Percentiles rank a stretch among this genome's conserved stretches.
Evolutionary conservation across 2,888 invertebrate species (phyloP).

Genomic region (Adelognathus sp.): DNA sequence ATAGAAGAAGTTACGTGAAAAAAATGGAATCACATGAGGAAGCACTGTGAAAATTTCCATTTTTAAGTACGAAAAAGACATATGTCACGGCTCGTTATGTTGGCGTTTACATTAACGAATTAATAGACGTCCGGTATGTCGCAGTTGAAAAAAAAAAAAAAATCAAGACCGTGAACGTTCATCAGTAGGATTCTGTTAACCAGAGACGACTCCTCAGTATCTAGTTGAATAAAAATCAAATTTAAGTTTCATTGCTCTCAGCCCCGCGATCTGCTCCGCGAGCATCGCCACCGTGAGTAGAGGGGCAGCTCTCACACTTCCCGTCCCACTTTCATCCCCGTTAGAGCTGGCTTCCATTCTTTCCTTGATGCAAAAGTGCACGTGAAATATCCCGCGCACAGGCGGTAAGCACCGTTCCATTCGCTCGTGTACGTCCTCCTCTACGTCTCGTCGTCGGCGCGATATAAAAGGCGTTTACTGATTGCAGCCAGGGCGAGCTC

Average conservation of each 20-base stretch:
- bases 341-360: slow-evolving; percentile 32
- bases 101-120: no score
- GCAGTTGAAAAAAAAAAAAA: no score
- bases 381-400: slow-evolving; percentile 31
- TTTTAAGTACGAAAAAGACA: no score
- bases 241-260: neutral
- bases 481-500: slow-evolving; percentile 43
- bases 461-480: slow-evolving; percentile 55
- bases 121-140: no score
- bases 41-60: no score
- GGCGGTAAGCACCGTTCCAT: slow-evolving; percentile 29
- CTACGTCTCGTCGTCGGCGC: slow-evolving; percentile 43
- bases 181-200: no score
- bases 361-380: slow-evolving; percentile 42
- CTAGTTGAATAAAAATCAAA: neutral
- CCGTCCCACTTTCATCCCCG: slow-evolving; percentile 59
- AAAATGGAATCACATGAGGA: no score
- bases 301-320: neutral
- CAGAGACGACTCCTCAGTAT: no score
- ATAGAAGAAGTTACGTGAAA: no score
- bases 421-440: slow-evolving; percentile 17
- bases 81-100: no score
- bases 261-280: neutral
- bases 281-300: slow-evolving; percentile 5
- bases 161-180: no score